Evolutionary conservation across 1,140 invertebrate genomes (phyloP), one percentile per base, ranked within the genome.

Genomic region (Drosophila serrata): DNA sequence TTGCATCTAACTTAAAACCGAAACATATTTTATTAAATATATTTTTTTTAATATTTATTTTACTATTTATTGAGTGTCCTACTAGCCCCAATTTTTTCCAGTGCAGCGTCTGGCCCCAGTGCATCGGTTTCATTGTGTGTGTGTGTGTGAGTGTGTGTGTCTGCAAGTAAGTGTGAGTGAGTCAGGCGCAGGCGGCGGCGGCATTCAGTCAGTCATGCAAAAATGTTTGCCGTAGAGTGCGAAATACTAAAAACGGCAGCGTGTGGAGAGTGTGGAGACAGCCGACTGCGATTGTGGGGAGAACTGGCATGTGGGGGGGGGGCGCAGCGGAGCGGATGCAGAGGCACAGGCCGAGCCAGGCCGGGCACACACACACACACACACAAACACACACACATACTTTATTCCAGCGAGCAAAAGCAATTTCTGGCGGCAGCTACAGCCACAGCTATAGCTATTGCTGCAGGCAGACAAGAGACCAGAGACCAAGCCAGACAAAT

Each of bases 151-250:
- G 35, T 43, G 31, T 56, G 37, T 67, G 37, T 61, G 43, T 46
- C 5, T 43, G 53, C 51, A 15, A 55, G 51, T 64, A 19, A 62
- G 65, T 84, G 75, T 86, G 58, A 65, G 82, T 86, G 75, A 88
- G 46, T 79, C 75, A 82, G 84, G 82, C 82, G 86, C 84, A 82
- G 79, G 74, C 75, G 75, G 59, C 56, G 68, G 49, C 63, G 65
- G 80, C 80, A 82, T 81, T 82, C 84, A 87, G 84, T 88, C 84
- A 88, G 84, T 90, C 84, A 88, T 88, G 84, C 84, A 88, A 88
- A 88, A 88, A 88, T 88, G 84, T 88, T 88, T 88, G 85, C 69
- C 58, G 80, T 84, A 63, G 84, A 87, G 84, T 87, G 84, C 84
- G 84, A 87, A 87, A 87, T 87, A 88, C 84, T 87, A 87, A 88